Evolutionary conservation across 2,797 vertebrate species (phyloP).

Genomic region (Vireo griseus): DNA sequence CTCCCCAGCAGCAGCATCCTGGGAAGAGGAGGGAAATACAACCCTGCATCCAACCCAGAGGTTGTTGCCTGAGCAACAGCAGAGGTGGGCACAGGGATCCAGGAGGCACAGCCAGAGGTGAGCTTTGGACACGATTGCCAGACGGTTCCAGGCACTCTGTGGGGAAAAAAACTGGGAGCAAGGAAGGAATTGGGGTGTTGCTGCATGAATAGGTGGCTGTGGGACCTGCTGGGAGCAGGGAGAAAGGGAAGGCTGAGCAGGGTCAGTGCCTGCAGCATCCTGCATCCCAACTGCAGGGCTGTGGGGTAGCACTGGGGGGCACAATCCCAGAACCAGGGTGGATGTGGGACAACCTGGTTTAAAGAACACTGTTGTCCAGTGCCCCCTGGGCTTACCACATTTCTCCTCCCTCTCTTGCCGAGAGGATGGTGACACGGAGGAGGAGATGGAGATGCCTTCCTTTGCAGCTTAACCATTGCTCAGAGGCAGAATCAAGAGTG

Average conservation of each 20-base stretch:
- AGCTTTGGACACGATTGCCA: not conserved
- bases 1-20: not conserved
- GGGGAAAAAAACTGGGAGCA: not conserved
- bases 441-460: not conserved
- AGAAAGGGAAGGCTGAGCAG: not conserved
- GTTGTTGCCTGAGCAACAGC: conserved; percentile 60
- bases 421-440: not conserved
- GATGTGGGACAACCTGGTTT: not conserved
- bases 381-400: rapidly evolving
- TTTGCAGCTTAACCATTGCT: not conserved
- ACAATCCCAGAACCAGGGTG: too few species aligned
- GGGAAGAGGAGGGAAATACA: not conserved
- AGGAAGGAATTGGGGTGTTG: not conserved
- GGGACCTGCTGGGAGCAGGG: not conserved
- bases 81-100: not conserved
- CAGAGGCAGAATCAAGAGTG: not conserved
- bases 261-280: not conserved
- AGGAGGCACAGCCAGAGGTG: not conserved
- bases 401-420: not conserved
- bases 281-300: not conserved
- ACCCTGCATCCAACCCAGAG: not conserved
- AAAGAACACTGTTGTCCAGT: rapidly evolving
- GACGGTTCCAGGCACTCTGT: not conserved
- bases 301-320: rapidly evolving
- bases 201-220: not conserved